Conservation (phyloP, 2,113 vertebrate species). For the Vulpes vulpes region DNA sequence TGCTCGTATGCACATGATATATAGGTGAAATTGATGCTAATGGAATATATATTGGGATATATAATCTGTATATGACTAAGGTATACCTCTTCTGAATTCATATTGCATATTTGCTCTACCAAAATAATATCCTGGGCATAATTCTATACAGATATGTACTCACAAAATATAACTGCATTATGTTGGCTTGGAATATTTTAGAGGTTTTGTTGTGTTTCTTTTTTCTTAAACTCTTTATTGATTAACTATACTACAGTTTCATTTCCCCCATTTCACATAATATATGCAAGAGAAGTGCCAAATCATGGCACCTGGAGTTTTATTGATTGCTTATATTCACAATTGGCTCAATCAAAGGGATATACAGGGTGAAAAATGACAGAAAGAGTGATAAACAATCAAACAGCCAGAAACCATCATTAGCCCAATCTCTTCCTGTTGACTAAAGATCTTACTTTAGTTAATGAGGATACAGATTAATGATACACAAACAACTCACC, state of each 20-base stretch:
- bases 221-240: background rate
- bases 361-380: slow-evolving; percentile 75
- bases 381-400: slow-evolving; percentile 73
- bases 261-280: slow-evolving; percentile 36
- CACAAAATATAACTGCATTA: background rate
- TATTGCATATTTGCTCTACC: background rate
- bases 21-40: background rate
- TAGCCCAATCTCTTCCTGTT: slow-evolving; percentile 71
- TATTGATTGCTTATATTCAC: slow-evolving; percentile 76
- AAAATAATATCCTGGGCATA: slow-evolving; percentile 9
- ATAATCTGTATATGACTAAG: background rate
- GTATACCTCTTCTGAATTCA: background rate
- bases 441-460: slow-evolving; percentile 76
- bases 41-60: background rate
- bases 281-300: slow-evolving; percentile 58
- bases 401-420: slow-evolving; percentile 77
- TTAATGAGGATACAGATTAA: slow-evolving; percentile 75
- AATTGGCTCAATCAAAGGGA: slow-evolving; percentile 72
- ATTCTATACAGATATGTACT: background rate
- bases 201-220: background rate
- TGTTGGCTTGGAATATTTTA: background rate
- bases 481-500: slow-evolving; percentile 75
- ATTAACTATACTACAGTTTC: slow-evolving; percentile 23
- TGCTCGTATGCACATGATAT: background rate
- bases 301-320: slow-evolving; percentile 73